phyloP scores from a whole-genome alignment of 1,140 invertebrate genomes.

The Phocides pigmalion region DNA sequence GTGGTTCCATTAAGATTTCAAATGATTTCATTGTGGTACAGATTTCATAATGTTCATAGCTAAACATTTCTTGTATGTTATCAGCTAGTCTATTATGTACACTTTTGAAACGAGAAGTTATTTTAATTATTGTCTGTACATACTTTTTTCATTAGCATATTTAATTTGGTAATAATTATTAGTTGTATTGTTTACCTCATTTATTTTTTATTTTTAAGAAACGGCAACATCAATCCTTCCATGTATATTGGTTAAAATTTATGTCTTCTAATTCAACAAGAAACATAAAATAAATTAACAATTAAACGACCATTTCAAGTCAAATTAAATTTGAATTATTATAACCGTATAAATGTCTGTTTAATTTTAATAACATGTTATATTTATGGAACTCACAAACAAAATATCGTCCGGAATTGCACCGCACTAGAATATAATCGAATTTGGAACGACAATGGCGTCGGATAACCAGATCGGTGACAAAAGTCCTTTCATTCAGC shows the following conservation, averaged over 20 bases:
- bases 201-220: too few relatives aligned
- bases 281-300: neutral
- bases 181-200: too few relatives aligned
- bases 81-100: too few relatives aligned
- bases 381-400: neutral
- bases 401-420: neutral
- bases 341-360: too few relatives aligned
- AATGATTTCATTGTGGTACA: neutral
- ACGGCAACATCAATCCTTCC: too few relatives aligned
- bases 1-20: neutral
- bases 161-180: too few relatives aligned
- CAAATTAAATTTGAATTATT: neutral
- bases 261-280: neutral
- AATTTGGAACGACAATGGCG: constrained; percentile 72
- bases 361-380: too few relatives aligned
- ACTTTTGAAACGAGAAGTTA: too few relatives aligned
- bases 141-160: too few relatives aligned
- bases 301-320: neutral
- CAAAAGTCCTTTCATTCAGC: constrained; percentile 64
- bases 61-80: neutral
- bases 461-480: constrained; percentile 60
- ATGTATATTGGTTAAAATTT: neutral
- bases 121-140: too few relatives aligned
- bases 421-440: constrained; percentile 67
- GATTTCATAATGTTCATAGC: neutral